phyloP scores from a whole-genome alignment of 30 jellyfish, hydroid and myxozoan genomes.

The Turritopsis rubra region DNA sequence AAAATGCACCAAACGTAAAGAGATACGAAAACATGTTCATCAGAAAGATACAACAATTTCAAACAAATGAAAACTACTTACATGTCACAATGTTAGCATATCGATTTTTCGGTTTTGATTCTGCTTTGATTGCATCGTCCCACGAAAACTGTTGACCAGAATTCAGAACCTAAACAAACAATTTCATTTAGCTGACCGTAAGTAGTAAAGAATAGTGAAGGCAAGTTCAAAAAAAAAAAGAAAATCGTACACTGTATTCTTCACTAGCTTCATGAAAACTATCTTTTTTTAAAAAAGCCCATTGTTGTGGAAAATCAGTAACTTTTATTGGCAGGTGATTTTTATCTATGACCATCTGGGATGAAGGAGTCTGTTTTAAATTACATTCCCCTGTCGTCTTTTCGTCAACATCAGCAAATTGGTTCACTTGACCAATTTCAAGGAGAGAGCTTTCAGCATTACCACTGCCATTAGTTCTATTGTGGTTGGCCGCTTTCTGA shows the following conservation, averaged over 20 bases:
- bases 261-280: slow-evolving; percentile 58
- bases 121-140: slow-evolving; percentile 58
- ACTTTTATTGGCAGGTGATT: slow-evolving; percentile 58
- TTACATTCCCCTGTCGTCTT: not conserved
- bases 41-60: too few species aligned
- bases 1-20: not conserved
- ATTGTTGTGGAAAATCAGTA: slow-evolving; percentile 42
- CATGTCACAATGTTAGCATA: slow-evolving; percentile 92
- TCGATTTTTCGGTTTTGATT: slow-evolving; percentile 66
- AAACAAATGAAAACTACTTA: slow-evolving; percentile 19
- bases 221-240: too few species aligned
- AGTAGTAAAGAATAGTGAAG: too few species aligned
- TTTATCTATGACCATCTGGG: slow-evolving; percentile 38
- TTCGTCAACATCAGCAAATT: not conserved
- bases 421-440: slow-evolving; percentile 9
- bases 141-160: slow-evolving; percentile 71
- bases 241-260: slow-evolving; percentile 57
- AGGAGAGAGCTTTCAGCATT: not conserved
- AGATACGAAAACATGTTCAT: not conserved
- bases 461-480: not conserved
- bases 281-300: slow-evolving; percentile 55
- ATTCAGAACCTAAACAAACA: slow-evolving; percentile 31
- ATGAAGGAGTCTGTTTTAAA: slow-evolving; percentile 39
- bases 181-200: not conserved
- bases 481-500: not conserved